Evolutionary conservation across 2,888 invertebrate genomes (phyloP), one percentile per base, ranked within the genome.

Genomic region (Hecatera dysodea): DNA sequence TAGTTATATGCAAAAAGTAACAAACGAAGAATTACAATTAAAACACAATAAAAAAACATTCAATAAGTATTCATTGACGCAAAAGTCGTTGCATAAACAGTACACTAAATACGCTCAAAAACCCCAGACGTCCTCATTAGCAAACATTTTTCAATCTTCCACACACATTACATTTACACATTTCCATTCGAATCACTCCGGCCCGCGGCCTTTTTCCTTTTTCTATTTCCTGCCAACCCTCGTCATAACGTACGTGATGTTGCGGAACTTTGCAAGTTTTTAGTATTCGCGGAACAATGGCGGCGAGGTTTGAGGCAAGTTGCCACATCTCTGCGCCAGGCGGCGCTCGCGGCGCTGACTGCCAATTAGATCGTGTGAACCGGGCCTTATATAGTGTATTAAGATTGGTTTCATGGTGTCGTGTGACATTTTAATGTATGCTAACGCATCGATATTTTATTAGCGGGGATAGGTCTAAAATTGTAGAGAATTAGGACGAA

Each of bases 201-300:
- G 12, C 3, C 46, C 48, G 29, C 29, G 12, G 12, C 3, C 15
- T 19, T 29, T 56, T 65, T 48, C 19, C 15, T 33, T 15, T 15
- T 56, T 2, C n/a, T 22, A 65, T 73, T 48, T 72, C 39, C 46
- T 46, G 48, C 19, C 73, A 73, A 11, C 72, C 72, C 73, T 72
- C 48, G 3, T 36, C 42, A 56, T n/a, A 56, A 15, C 48, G 27
- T 66, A 36, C 42, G 27, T 56, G 39, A 72, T 65, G 48, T 66
- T 8, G 42, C 27, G 33, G 22, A 56, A 50, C 66, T 74, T 19
- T 27, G 15, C 66, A 65, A 48, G 73, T 73, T 72, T 67, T 65
- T 36, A 73, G 46, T 36, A 15, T 15, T 56, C 27, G 1, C n/a
- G 29, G 42, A 57, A 72, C 74, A 66, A 74, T 66, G 56, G 42